A percentile compares a stretch with the other conserved stretches of the same genome.
Conservation (phyloP, 2,113 vertebrate species). For the Tyrannus savana region DNA sequence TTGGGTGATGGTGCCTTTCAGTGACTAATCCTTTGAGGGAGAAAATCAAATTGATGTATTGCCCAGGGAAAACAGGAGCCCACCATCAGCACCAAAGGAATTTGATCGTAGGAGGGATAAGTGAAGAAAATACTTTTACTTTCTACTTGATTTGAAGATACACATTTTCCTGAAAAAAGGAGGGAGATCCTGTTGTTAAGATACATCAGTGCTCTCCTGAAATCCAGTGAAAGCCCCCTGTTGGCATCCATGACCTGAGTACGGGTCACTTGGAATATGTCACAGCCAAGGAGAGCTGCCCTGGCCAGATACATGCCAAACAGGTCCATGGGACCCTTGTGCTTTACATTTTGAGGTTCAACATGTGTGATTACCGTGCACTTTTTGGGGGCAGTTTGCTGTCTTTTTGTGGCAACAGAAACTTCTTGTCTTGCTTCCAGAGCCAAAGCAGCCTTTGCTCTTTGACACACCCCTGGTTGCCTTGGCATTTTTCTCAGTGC, state of each 20-base stretch:
- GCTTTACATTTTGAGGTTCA: background rate
- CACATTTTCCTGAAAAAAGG: background rate
- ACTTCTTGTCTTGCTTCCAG: background rate
- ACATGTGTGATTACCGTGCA: fast-evolving
- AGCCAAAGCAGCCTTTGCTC: background rate
- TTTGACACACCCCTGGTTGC: background rate
- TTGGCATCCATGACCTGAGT: background rate
- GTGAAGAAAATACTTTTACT: background rate
- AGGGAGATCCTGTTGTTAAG: background rate
- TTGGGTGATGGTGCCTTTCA: background rate
- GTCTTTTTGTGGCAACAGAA: background rate
- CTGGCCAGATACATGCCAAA: fast-evolving
- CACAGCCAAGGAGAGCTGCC: background rate
- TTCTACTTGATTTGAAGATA: background rate
- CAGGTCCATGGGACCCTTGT: background rate
- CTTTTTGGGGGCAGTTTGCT: background rate
- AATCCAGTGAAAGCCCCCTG: background rate
- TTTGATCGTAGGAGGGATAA: background rate
- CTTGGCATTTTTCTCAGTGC: background rate
- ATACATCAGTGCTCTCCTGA: fast-evolving
- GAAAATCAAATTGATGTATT: slow-evolving; percentile 15
- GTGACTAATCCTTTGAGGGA: slow-evolving; percentile 6
- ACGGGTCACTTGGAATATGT: background rate
- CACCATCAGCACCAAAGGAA: background rate
- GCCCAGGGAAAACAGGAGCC: background rate